phyloP scores from a whole-genome alignment of 2,888 invertebrate species.

The Pammene aurita region DNA sequence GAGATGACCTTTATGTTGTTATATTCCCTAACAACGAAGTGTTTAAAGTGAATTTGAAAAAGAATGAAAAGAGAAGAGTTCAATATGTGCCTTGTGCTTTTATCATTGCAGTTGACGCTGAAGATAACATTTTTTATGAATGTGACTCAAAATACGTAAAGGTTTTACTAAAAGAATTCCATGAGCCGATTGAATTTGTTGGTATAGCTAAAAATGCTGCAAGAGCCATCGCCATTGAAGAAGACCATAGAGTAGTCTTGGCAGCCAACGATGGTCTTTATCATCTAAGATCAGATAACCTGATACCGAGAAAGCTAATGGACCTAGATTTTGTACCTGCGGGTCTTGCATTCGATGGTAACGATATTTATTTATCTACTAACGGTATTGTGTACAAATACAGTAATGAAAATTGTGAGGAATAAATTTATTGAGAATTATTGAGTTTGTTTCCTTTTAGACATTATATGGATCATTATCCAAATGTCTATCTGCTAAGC shows the following conservation, averaged over 20 bases:
- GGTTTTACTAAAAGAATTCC: slow-evolving; percentile 69
- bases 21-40: slow-evolving; percentile 72
- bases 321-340: slow-evolving; percentile 69
- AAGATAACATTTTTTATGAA: slow-evolving; percentile 72
- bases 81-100: slow-evolving; percentile 71
- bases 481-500: too few relatives aligned
- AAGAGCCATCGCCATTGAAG: slow-evolving; percentile 65
- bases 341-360: slow-evolving; percentile 62
- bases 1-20: slow-evolving; percentile 66
- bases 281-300: slow-evolving; percentile 61
- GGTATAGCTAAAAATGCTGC: slow-evolving; percentile 72
- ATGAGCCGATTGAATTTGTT: slow-evolving; percentile 73
- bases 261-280: slow-evolving; percentile 75
- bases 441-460: slow-evolving; percentile 1
- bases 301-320: slow-evolving; percentile 75
- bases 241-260: slow-evolving; percentile 58
- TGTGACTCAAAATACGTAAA: slow-evolving; percentile 78
- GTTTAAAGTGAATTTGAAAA: slow-evolving; percentile 60
- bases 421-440: slow-evolving; percentile 20
- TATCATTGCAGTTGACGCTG: slow-evolving; percentile 68
- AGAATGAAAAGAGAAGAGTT: slow-evolving; percentile 65
- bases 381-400: slow-evolving; percentile 72
- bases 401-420: slow-evolving; percentile 52
- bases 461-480: too few relatives aligned
- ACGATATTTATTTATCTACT: slow-evolving; percentile 63